Evolutionary conservation across 1,140 invertebrate genomes (phyloP).

Genomic region (Onthophagus taurus): DNA sequence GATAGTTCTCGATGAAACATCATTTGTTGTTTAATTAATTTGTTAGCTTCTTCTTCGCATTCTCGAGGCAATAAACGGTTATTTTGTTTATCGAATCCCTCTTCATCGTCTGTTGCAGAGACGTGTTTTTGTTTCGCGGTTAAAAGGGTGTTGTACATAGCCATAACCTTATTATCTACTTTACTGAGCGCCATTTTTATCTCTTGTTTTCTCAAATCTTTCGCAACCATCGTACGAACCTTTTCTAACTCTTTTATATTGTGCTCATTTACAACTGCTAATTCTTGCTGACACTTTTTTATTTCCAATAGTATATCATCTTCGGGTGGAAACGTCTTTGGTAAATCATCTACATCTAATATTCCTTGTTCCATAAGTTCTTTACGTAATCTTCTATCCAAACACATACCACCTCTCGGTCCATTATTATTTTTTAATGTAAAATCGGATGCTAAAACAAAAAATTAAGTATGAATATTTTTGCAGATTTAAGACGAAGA

Average conservation of each 20-base stretch:
- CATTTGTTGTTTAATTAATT: conserved; percentile 27
- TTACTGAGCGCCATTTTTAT: conserved; percentile 57
- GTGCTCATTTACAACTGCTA: conserved; percentile 57
- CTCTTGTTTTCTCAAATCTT: conserved; percentile 57
- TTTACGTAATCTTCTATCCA: conserved; percentile 74
- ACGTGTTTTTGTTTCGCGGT: conserved; percentile 24
- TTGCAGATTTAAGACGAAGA: too few relatives aligned
- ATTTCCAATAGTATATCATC: conserved; percentile 83
- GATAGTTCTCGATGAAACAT: conserved; percentile 24
- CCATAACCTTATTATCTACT: conserved; percentile 52
- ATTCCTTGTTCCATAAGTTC: conserved; percentile 84
- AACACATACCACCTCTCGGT: conserved; percentile 53
- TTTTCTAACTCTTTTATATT: conserved; percentile 58
- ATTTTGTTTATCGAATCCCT: conserved; percentile 21
- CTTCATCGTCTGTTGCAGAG: conserved; percentile 21
- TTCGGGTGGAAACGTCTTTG: conserved; percentile 52
- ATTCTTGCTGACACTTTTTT: conserved; percentile 72
- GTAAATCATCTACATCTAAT: conserved; percentile 58
- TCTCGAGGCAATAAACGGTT: conserved; percentile 21
- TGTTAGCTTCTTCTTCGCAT: conserved; percentile 30
- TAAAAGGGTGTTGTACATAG: conserved; percentile 31
- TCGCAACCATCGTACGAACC: conserved; percentile 48
- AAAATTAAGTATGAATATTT: conserved; percentile 3
- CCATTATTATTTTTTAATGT: conserved; percentile 32
- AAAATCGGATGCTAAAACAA: conserved; percentile 27